These are phyloP conservation scores for Oophaga sylvatica DNA, from an alignment of 2,797 vertebrate species.

Conservation along the genomic window DNA sequence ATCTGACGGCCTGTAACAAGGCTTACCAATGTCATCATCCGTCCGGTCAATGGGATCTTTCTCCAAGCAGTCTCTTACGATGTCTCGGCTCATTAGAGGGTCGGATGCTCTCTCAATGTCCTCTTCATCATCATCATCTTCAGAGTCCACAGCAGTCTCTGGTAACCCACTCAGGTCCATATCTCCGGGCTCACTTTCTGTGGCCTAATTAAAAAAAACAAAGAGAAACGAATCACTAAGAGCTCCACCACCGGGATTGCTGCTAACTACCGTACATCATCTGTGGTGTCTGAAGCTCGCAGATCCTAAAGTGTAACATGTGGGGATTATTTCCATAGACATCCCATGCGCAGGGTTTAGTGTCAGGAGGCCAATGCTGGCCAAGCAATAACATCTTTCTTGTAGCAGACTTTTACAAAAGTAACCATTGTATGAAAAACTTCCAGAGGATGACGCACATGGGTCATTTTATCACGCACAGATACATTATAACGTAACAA, in stretches of 20 bases:
- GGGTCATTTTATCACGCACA: background rate
- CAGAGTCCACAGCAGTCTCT: constrained; percentile 97
- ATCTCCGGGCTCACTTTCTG: constrained; percentile 96
- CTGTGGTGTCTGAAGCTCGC: background rate
- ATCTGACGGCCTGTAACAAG: background rate
- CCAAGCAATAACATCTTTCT: background rate
- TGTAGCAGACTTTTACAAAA: background rate
- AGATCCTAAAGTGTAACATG: background rate
- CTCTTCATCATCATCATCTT: constrained; percentile 98
- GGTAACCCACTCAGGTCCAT: constrained; percentile 98
- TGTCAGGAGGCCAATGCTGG: background rate
- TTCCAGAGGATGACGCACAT: background rate
- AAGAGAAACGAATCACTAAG: background rate
- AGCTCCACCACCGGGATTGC: background rate
- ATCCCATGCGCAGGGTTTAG: background rate
- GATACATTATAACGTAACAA: background rate
- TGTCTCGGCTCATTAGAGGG: constrained; percentile 96
- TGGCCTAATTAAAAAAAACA: constrained; percentile 78
- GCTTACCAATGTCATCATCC: constrained; percentile 96
- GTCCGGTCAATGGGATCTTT: constrained; percentile 98
- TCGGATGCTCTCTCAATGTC: constrained; percentile 96
- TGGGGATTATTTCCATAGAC: background rate
- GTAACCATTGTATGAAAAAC: background rate
- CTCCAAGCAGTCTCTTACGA: constrained; percentile 96
- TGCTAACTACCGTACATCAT: background rate